These are phyloP conservation scores for Poeciliopsis infans DNA, from an alignment of 2,797 vertebrate species.

Conservation along the genomic window DNA sequence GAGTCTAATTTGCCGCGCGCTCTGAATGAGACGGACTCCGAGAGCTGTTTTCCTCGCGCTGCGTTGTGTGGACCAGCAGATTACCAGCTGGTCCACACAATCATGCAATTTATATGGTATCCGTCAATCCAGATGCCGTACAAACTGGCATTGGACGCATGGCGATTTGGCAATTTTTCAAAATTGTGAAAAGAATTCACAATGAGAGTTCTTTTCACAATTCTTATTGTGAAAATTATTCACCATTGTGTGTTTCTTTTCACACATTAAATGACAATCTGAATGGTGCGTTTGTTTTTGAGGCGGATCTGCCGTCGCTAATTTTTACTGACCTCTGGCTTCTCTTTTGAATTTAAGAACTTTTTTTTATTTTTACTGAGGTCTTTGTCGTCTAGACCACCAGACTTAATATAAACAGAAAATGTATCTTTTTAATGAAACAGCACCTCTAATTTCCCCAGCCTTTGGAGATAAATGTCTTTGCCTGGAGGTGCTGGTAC, in stretches of 20 bases:
- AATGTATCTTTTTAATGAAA: background rate
- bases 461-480: background rate
- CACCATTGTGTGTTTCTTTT: too few relatives aligned
- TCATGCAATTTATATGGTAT: too few relatives aligned
- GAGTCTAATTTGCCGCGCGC: slow-evolving; percentile 7
- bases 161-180: too few relatives aligned
- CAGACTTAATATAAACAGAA: background rate
- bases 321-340: background rate
- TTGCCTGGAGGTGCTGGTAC: background rate
- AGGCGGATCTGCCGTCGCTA: too few relatives aligned
- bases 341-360: background rate
- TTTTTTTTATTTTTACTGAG: too few relatives aligned
- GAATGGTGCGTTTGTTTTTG: too few relatives aligned
- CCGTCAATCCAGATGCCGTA: too few relatives aligned
- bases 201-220: too few relatives aligned
- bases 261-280: background rate
- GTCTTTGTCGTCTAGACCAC: background rate
- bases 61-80: background rate
- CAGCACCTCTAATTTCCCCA: background rate
- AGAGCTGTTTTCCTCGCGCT: background rate
- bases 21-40: slow-evolving; percentile 16
- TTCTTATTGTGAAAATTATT: too few relatives aligned
- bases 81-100: too few relatives aligned
- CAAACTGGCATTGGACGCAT: too few relatives aligned
- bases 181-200: too few relatives aligned